These are phyloP conservation scores for Anodontia alba DNA, from an alignment of 2,888 invertebrate genomes.

Conservation along the genomic window DNA sequence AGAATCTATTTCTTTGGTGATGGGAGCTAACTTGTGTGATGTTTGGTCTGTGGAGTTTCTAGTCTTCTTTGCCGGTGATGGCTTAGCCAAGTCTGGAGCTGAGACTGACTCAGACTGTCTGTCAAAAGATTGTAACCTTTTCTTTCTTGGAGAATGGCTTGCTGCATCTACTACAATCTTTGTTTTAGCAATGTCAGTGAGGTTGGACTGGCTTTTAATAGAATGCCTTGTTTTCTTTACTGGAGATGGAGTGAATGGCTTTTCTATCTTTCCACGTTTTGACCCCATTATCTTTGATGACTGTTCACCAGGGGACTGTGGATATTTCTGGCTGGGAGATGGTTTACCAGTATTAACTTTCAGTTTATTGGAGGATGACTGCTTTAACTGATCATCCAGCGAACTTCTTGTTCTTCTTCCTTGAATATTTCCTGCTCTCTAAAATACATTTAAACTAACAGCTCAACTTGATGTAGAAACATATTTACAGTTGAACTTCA, in stretches of 20 bases:
- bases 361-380: no score
- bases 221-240: neutral
- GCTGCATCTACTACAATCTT: neutral
- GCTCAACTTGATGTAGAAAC: no score
- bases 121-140: neutral
- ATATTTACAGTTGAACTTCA: no score
- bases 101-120: neutral
- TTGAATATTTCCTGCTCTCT: neutral
- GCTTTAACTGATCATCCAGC: neutral
- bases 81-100: neutral
- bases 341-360: no score
- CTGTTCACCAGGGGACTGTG: neutral
- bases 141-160: neutral
- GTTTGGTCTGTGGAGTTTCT: neutral
- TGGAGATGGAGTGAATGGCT: neutral
- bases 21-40: no score
- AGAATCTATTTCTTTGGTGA: neutral
- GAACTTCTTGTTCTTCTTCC: neutral
- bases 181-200: neutral
- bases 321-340: no score
- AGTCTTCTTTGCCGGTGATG: neutral
- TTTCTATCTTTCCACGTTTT: neutral
- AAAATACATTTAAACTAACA: neutral
- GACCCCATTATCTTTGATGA: neutral
- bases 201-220: neutral